Percentiles rank a stretch among this genome's conserved stretches.
Evolutionary conservation across 2,113 vertebrate genomes (phyloP).

Genomic region (Dascyllus trimaculatus): DNA sequence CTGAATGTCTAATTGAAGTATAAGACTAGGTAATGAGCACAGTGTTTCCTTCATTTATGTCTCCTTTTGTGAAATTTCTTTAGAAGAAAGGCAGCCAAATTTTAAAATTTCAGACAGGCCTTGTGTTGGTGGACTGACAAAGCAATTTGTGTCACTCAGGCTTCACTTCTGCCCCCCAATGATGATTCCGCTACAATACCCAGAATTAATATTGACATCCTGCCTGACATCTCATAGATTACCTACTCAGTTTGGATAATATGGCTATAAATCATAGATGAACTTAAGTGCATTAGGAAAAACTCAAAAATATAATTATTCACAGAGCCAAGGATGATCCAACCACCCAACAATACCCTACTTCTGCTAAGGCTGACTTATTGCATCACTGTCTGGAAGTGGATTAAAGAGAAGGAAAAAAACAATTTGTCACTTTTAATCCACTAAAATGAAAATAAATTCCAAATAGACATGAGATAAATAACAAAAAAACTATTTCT

Average conservation of each 20-base stretch:
- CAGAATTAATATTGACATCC: constrained; percentile 52
- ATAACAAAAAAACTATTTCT: constrained; percentile 23
- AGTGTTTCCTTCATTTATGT: constrained; percentile 22
- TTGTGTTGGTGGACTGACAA: constrained; percentile 21
- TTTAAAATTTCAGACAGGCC: background rate
- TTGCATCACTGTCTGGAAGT: constrained; percentile 24
- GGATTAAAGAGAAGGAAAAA: constrained; percentile 31
- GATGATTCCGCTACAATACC: constrained; percentile 45
- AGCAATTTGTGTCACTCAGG: constrained; percentile 18
- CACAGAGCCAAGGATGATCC: background rate
- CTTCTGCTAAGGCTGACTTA: constrained; percentile 7
- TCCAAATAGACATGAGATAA: constrained; percentile 5
- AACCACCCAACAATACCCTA: background rate
- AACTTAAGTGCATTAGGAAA: background rate
- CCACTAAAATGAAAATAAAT: constrained; percentile 18
- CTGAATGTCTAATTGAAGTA: constrained; percentile 54
- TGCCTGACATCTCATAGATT: constrained; percentile 11
- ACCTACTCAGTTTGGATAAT: background rate
- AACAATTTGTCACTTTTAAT: constrained; percentile 26
- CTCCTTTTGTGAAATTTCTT: constrained; percentile 28
- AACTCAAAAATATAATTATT: constrained; percentile 2
- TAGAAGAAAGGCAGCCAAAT: background rate
- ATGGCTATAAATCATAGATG: constrained; percentile 23
- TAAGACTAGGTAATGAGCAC: constrained; percentile 39
- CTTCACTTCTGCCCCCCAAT: background rate